Base-by-base conservation (phyloP, 23 tunicate species). In the Oikopleura vanhoeffeni region DNA sequence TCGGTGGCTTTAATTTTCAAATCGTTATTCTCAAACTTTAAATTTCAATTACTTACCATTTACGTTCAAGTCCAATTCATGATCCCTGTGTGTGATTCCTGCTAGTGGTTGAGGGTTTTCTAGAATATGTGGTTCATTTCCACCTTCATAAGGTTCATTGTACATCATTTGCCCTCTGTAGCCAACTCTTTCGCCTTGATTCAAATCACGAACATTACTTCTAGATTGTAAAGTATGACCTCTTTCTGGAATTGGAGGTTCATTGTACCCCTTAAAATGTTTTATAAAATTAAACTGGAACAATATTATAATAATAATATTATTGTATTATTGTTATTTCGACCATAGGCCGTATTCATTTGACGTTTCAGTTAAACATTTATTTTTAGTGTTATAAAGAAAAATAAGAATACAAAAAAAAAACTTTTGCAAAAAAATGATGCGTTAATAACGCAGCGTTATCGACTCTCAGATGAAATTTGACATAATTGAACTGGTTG, bases 21-120 rank as follows among this genome's bases (percentile, higher is more conserved):
- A n/a, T n/a, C n/a, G n/a, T n/a, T n/a, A n/a, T n/a, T n/a, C n/a
- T n/a, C n/a, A n/a, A n/a, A n/a, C n/a, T n/a, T n/a, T n/a, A n/a
- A n/a, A 49, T 49, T 49, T 24, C 64, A 8, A 49, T 8, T 49
- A 8, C 64, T 8, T 8, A 49, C 64, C 64, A 8, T 49, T 13
- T 24, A 49, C 64, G 24, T 49, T 49, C 18, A 49, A 24, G 24
- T 49, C 64, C 64, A 49, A 49, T 49, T 49, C 64, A 2, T 71
- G 34, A 71, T 71, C 32, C 32, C 79, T 18, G 35, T 71, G 79
- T 18, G 34, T 24, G 79, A 71, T 33, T 2, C 34, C 35, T 2
- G 79, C 79, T 2, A 71, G 79, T 18, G 79, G 79, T 30, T 71
- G 79, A 2, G 79, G 79, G 32, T 71, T 71, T 13, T 71, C 79